Percentiles rank a stretch among this genome's conserved stretches.
phyloP scores from a whole-genome alignment of 2,113 vertebrate species.

The Apistogramma diplotaenia region DNA sequence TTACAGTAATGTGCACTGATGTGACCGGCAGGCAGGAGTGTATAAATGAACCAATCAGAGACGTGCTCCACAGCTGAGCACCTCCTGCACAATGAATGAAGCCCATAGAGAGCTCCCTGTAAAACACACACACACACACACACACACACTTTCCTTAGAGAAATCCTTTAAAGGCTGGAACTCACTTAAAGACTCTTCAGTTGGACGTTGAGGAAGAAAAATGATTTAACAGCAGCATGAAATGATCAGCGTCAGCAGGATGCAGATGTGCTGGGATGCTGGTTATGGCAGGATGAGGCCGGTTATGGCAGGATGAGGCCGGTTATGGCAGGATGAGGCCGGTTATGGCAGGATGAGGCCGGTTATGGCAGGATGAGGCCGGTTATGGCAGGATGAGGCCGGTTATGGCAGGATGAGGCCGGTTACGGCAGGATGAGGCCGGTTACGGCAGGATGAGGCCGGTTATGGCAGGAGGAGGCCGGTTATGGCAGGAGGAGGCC shows the following conservation, averaged over 20 bases:
- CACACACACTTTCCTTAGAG: background rate
- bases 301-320: background rate
- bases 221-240: background rate
- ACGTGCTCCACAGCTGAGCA: background rate
- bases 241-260: slow-evolving; percentile 2
- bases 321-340: background rate
- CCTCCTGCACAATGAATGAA: background rate
- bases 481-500: background rate
- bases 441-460: background rate
- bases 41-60: background rate
- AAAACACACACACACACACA: background rate
- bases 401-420: background rate
- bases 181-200: background rate
- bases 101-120: background rate
- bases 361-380: background rate
- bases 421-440: background rate
- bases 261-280: background rate
- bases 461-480: background rate
- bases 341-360: background rate
- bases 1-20: background rate
- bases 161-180: background rate
- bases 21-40: background rate
- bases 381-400: background rate
- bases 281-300: background rate
- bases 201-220: background rate